Conservation (phyloP, 2,888 invertebrate species). For the Iphiclides podalirius region DNA sequence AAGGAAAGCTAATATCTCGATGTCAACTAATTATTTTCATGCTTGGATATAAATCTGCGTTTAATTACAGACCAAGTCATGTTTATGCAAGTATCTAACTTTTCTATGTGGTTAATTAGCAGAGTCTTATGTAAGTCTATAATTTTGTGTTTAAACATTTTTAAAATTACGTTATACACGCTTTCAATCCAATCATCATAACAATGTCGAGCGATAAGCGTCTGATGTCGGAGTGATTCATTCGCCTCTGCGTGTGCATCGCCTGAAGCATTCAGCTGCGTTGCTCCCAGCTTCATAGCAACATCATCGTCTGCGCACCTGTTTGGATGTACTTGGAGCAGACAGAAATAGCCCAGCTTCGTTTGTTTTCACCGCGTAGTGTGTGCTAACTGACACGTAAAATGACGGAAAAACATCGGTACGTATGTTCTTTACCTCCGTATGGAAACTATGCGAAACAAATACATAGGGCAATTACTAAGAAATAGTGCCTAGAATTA, state of each 20-base stretch:
- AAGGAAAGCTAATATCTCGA: too few relatives aligned
- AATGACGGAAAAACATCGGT: neutral
- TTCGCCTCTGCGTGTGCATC: conserved; percentile 14
- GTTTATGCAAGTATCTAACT: too few relatives aligned
- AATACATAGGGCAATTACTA: neutral
- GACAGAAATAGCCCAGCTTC: conserved; percentile 22
- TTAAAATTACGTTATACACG: too few relatives aligned
- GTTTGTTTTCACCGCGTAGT: conserved; percentile 8
- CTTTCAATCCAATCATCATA: too few relatives aligned
- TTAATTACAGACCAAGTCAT: too few relatives aligned
- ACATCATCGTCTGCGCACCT: conserved; percentile 20
- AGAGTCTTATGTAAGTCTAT: too few relatives aligned
- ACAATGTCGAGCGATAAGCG: conserved; percentile 20
- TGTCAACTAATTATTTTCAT: too few relatives aligned
- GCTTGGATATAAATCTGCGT: too few relatives aligned
- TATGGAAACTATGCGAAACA: neutral
- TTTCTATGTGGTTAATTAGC: too few relatives aligned
- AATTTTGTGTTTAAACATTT: too few relatives aligned
- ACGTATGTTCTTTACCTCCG: neutral
- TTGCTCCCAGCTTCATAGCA: neutral
- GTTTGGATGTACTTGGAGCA: conserved; percentile 24
- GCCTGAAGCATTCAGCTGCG: neutral
- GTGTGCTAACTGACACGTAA: too few relatives aligned
- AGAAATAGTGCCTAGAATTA: too few relatives aligned
- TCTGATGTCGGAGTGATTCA: conserved; percentile 16